Base-by-base conservation (phyloP, 2,113 vertebrate genomes). In the Pomatostomus ruficeps region DNA sequence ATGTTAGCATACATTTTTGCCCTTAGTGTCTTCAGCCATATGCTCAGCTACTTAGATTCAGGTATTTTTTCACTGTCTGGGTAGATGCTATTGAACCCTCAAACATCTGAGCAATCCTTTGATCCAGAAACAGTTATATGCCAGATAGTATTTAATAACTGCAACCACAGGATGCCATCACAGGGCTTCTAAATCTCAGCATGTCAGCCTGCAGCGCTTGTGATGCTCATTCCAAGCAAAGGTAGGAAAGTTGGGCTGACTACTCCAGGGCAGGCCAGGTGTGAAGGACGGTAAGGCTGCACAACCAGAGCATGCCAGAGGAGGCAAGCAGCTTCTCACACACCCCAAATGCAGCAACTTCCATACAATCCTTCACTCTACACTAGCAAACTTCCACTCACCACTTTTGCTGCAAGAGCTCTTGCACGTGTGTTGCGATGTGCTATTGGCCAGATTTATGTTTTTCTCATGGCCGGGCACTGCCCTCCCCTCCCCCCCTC, bases 241-340 rank as follows among this genome's bases (percentile, higher is more conserved):
- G 16, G 23, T 24, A 43, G 11, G n/a, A 61, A 75, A 33, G 28
- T 12, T 1, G 0, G 33, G 9, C 13, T 43, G 52, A 33, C n/a
- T 33, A 11, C 0, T 3, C 23, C 38, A 46, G 57, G 52, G 14
- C 33, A 43, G 63, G 38, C 1, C 0, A 3, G 11, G 9, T 52
- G 14, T 1, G 8, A 33, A 42, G 14, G 10, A n/a, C n/a, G 28
- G 22, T 28, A 40, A 70, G 42, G n/a, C 17, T 73, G 36, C 21
- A 12, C 8, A 3, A 12, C 12, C 21, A 10, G 38, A 46, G 20
- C 1, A 0, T 49, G 31, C 13, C 43, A 31, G 81, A 45, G 48
- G 52, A n/a, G 19, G 3, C 12, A 22, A 88, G 25, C 43, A 62
- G 38, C n/a, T 31, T 35, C 70, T 52, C 42, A 73, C 12, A 23